Percentiles rank a stretch among this genome's conserved stretches.
phyloP scores from a whole-genome alignment of 2,888 invertebrate species.

The Pterobdella sp. region DNA sequence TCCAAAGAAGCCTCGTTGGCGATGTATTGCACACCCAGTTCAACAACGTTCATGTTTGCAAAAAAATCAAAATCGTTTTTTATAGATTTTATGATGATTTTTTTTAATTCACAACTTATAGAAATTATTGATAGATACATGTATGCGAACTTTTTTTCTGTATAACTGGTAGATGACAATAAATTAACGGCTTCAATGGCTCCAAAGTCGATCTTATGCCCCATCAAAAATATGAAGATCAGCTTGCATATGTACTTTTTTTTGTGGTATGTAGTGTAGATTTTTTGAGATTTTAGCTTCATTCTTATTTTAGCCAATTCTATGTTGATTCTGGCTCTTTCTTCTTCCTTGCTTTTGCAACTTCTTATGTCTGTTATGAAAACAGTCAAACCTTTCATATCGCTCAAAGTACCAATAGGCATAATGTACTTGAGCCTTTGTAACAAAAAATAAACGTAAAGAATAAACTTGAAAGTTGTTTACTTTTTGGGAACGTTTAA shows the following conservation, averaged over 20 bases:
- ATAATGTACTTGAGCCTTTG: too few species aligned
- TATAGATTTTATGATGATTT: slow-evolving; percentile 95
- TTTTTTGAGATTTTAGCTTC: slow-evolving; percentile 97
- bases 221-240: slow-evolving; percentile 94
- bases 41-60: slow-evolving; percentile 93
- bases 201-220: slow-evolving; percentile 99
- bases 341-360: slow-evolving; percentile 96
- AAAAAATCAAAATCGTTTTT: slow-evolving; percentile 84
- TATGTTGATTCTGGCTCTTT: slow-evolving; percentile 98
- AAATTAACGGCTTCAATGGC: slow-evolving; percentile 99
- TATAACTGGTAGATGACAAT: slow-evolving; percentile 98
- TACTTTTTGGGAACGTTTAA: too few species aligned
- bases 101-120: slow-evolving; percentile 96
- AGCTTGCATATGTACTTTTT: slow-evolving; percentile 99
- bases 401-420: too few species aligned
- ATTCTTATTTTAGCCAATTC: slow-evolving; percentile 97
- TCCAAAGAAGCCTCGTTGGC: slow-evolving; percentile 98
- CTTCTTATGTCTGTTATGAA: neutral
- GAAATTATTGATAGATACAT: slow-evolving; percentile 98
- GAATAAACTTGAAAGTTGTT: too few species aligned
- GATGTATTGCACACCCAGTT: slow-evolving; percentile 95
- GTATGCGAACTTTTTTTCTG: slow-evolving; percentile 99
- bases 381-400: slow-evolving; percentile 16
- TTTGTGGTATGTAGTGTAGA: slow-evolving; percentile 98
- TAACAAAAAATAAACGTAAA: too few species aligned